Evolutionary conservation across 1,140 invertebrate genomes (phyloP), one percentile per base, ranked within the genome.

Genomic region (Meloidogyne exigua): DNA sequence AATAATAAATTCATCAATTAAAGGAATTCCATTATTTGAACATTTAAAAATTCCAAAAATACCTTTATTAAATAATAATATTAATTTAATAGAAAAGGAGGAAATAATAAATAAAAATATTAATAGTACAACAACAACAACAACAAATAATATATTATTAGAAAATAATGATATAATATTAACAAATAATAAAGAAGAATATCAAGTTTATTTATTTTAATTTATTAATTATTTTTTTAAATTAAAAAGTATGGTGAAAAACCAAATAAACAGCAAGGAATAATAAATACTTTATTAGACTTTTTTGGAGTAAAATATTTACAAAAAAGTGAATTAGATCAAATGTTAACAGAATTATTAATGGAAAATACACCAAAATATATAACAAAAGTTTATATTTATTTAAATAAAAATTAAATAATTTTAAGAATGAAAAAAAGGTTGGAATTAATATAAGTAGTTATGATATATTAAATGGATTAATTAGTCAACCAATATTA

Each of bases 401-500:
- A 11, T 57, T 28, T 9, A 71, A 71, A 3, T 32, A 69, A 28
- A 2, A 9, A 28, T 36, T 69, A 32, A 36, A 36, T 71, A 9
- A 49, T 49, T 23, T 25, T 12, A 72, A 73, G 72, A 28, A 57
- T 18, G 72, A 64, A 21, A 57, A 32, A 25, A 73, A 25, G 13
- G 15, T 28, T 0, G 23, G 65, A 18, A 65, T 39, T 39, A 65
- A 32, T 23, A 63, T 39, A 15, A 78, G 76, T 44, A 57, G 44
- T 26, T 78, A 78, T 68, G 32, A 57, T 32, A 28, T 67, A 12
- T 63, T 87, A 10, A 78, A 88, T 67, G 79, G 82, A 32, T 72
- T 87, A 11, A 81, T 87, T 67, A 86, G 77, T 44, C 82, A 87
- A 67, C 82, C 86, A 28, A 49, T 68, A n/a, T 77, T 74, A 57